Conservation (phyloP, 2,113 vertebrate genomes). For the Clupea harengus region DNA sequence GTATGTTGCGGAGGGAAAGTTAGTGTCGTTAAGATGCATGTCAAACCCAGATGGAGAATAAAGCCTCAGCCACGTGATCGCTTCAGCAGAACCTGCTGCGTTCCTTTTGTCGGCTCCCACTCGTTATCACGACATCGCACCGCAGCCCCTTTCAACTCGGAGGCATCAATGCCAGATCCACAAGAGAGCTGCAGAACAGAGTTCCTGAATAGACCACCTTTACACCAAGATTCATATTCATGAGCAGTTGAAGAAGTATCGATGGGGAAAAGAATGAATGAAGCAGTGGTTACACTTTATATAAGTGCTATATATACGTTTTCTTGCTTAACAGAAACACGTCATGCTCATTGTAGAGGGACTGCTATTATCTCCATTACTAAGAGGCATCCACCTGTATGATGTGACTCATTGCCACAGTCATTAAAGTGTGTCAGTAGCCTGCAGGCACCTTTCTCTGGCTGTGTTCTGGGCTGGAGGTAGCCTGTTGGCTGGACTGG, state of each 20-base stretch:
- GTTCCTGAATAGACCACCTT: not conserved
- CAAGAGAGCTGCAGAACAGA: not conserved
- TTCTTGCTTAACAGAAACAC: not conserved
- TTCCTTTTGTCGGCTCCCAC: slow-evolving; percentile 19
- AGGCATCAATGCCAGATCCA: not conserved
- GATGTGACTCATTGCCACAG: too few relatives aligned
- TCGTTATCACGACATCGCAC: slow-evolving; percentile 36
- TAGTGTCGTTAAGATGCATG: slow-evolving; percentile 7
- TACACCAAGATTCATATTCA: not conserved
- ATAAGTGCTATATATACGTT: not conserved
- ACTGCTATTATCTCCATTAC: too few relatives aligned
- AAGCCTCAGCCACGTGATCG: slow-evolving; percentile 29
- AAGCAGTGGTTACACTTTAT: not conserved
- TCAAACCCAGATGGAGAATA: slow-evolving; percentile 22
- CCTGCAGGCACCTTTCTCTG: not conserved
- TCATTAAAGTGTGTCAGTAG: not conserved
- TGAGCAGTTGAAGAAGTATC: not conserved
- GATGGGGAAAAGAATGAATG: not conserved
- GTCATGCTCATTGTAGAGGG: not conserved
- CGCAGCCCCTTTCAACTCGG: not conserved
- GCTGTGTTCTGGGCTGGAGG: not conserved
- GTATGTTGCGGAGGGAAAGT: not conserved
- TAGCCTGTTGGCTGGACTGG: not conserved
- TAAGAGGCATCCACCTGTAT: too few relatives aligned
- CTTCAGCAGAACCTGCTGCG: slow-evolving; percentile 15